Percentiles rank a stretch among this genome's conserved stretches.
phyloP scores from a whole-genome alignment of 2,113 vertebrate species.

The Microcebus ravelobensis region DNA sequence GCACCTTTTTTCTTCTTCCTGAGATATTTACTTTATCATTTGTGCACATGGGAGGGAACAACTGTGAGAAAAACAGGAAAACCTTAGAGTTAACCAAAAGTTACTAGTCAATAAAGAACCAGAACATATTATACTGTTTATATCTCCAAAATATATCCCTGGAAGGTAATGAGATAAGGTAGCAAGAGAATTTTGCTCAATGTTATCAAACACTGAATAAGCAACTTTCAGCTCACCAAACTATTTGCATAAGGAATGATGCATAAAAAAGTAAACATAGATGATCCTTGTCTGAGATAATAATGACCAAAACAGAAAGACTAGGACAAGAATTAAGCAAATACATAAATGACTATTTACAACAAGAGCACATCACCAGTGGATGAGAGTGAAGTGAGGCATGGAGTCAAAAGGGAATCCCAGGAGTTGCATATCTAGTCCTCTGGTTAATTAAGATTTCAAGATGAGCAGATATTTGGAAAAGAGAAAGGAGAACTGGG shows the following conservation, averaged over 20 bases:
- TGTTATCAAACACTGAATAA: not conserved
- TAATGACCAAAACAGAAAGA: not conserved
- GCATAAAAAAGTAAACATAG: not conserved
- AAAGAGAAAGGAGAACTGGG: not conserved
- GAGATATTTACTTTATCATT: constrained; percentile 56
- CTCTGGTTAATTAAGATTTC: not conserved
- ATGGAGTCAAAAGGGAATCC: not conserved
- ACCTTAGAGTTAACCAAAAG: not conserved
- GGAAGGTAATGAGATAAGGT: not conserved
- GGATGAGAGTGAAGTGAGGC: not conserved
- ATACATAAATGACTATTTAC: not conserved
- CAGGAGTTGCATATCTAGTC: not conserved
- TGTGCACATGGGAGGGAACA: not conserved
- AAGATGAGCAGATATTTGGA: not conserved
- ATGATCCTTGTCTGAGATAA: not conserved
- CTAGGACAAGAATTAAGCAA: not conserved
- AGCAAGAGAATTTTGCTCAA: not conserved
- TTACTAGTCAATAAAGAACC: constrained; percentile 9
- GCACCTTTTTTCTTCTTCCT: constrained; percentile 49
- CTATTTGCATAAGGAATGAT: not conserved
- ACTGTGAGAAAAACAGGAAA: constrained; percentile 58
- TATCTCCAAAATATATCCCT: not conserved
- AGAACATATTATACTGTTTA: not conserved
- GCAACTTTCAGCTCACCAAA: not conserved
- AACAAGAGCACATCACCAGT: not conserved